These are phyloP conservation scores for Manis javanica DNA, from an alignment of 2,797 vertebrate species.

Conservation along the genomic window DNA sequence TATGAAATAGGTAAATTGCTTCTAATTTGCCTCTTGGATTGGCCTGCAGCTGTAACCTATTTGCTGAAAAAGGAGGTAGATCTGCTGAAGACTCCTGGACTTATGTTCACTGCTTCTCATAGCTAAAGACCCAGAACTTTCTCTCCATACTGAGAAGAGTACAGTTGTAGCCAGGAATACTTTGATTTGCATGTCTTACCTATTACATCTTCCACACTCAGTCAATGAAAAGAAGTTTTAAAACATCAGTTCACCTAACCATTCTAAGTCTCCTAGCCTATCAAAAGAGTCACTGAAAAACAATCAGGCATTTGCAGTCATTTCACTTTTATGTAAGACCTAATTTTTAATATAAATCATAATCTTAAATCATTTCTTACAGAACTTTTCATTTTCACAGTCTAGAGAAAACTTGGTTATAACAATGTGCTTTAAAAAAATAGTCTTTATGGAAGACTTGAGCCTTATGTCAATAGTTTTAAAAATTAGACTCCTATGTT, in stretches of 20 bases:
- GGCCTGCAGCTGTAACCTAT: not conserved
- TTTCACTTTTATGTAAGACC: not conserved
- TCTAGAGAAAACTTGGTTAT: not conserved
- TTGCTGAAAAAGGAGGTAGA: not conserved
- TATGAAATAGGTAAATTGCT: conserved; percentile 8
- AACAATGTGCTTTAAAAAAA: not conserved
- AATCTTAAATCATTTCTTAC: not conserved
- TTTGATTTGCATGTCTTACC: not conserved
- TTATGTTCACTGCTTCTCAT: not conserved
- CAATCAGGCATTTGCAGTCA: not conserved
- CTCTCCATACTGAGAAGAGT: not conserved
- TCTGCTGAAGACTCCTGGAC: not conserved
- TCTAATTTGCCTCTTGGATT: not conserved
- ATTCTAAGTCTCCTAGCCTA: not conserved
- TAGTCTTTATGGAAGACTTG: not conserved
- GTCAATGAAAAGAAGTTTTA: not conserved
- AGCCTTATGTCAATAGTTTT: not conserved
- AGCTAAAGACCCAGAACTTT: not conserved
- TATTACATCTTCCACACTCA: not conserved
- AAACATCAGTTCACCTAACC: not conserved
- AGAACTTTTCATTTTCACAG: not conserved
- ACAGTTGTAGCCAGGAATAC: not conserved
- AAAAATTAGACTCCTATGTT: not conserved
- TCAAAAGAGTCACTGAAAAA: not conserved
- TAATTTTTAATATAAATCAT: conserved; percentile 24